Evolutionary conservation across 1,140 invertebrate genomes (phyloP).

Genomic region (Drosophila oshimai): DNA sequence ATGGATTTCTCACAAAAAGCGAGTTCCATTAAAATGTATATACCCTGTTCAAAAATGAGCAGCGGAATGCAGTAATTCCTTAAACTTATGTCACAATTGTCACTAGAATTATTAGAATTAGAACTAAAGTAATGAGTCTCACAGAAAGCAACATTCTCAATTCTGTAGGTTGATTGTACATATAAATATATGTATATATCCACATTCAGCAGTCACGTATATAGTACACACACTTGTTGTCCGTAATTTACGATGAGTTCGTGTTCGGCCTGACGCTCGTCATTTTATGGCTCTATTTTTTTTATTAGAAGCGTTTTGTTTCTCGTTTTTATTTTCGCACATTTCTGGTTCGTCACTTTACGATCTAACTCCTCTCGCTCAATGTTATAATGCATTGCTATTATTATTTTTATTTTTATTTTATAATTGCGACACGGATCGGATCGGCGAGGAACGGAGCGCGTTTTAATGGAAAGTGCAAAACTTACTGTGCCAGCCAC

Average conservation of each 20-base stretch:
- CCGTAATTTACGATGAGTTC: constrained; percentile 67
- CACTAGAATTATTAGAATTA: no score
- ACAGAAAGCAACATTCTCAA: background rate
- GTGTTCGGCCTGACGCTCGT: constrained; percentile 44
- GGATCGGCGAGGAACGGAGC: constrained; percentile 23
- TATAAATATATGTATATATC: constrained; percentile 18
- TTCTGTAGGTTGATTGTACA: background rate
- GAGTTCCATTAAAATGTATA: no score
- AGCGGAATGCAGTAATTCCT: no score
- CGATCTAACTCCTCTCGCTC: constrained; percentile 15
- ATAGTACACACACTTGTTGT: constrained; percentile 32
- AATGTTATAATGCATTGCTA: constrained; percentile 22
- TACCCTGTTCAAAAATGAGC: no score
- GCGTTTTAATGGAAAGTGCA: constrained; percentile 78
- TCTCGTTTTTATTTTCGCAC: constrained; percentile 21
- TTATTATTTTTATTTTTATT: constrained; percentile 31
- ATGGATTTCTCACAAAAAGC: no score
- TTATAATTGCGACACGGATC: constrained; percentile 4
- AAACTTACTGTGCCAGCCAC: constrained; percentile 77
- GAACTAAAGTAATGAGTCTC: no score
- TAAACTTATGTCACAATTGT: no score
- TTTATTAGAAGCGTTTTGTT: constrained; percentile 52
- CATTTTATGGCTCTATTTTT: constrained; percentile 54
- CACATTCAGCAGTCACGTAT: background rate
- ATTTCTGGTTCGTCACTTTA: constrained; percentile 51